Evolutionary conservation across 2,888 invertebrate genomes (phyloP), one percentile per base, ranked within the genome.

Genomic region (Phasia obesa): DNA sequence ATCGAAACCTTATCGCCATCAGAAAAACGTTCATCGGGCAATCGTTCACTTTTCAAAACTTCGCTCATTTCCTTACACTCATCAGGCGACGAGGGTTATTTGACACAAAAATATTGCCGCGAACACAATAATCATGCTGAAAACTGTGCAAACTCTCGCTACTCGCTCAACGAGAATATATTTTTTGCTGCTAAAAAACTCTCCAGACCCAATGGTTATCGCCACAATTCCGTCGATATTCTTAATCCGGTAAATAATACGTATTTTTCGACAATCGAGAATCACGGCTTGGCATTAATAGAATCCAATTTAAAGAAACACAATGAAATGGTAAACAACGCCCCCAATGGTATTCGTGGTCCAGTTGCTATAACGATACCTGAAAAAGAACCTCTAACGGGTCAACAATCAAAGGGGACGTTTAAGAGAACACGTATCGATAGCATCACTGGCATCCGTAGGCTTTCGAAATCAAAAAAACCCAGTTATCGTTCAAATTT

Each of bases 1-100:
- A 87, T 89, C 21, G 91, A 91, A 83, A 91, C 91, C 3, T 85
- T 91, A 6, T 91, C 91, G 71, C 88, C 91, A 1, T 91, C 90
- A 4, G 91, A 91, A 78, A 91, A 91, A 80, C 86, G 85, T 15
- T 90, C 90, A 0, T 82, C 85, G 4, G 84, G 75, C 4, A 85
- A 81, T 1, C 84, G 71, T 13, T 84, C 85, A 3, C 77, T 84
- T 25, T 62, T 86, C 0, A 86, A 87, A 2, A 84, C 84, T 17
- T 87, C 88, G 2, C 60, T 86, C 11, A 86, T 79, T 3, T 87
- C 89, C 0, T 25, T 87, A 47, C 87, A 86, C 38, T 89, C 89
- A 23, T 88, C 89, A 19, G 75, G 77, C 15, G 89, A 89, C 59
- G 89, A 89, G 75, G 88, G 88, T 2, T 89, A 89, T 47, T 77